These are phyloP conservation scores for Muscicapa comitata DNA, from an alignment of 2,797 vertebrate genomes.

Conservation along the genomic window DNA sequence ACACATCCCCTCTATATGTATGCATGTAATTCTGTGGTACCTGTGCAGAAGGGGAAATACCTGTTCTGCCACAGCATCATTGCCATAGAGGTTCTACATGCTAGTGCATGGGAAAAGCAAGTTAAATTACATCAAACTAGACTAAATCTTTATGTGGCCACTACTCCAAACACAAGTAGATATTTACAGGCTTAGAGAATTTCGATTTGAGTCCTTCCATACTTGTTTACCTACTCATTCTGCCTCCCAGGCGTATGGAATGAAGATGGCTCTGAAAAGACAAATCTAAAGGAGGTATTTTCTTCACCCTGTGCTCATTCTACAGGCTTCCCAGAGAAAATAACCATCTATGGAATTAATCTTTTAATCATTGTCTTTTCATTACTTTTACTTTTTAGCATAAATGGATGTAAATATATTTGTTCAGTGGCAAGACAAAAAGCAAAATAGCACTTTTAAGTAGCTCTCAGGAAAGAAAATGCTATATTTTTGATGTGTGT, in stretches of 20 bases:
- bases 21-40: neutral
- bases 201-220: neutral
- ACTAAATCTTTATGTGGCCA: neutral
- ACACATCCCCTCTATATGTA: rapidly evolving
- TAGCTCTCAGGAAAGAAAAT: neutral
- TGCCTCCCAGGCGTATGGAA: neutral
- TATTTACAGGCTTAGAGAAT: neutral
- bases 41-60: neutral
- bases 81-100: neutral
- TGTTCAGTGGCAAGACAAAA: neutral
- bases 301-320: neutral
- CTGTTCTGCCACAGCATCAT: neutral
- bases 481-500: neutral
- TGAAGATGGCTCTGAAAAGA: neutral
- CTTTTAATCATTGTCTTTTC: neutral
- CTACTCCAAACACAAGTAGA: neutral
- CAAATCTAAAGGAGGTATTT: neutral
- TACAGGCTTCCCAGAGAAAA: neutral
- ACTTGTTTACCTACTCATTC: neutral
- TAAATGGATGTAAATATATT: neutral
- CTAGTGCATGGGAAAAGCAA: neutral
- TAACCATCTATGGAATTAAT: neutral
- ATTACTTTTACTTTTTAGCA: neutral
- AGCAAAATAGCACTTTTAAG: neutral
- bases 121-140: neutral